Evolutionary conservation across 1,140 invertebrate species (phyloP).

Genomic region (Bicyclus anynana): DNA sequence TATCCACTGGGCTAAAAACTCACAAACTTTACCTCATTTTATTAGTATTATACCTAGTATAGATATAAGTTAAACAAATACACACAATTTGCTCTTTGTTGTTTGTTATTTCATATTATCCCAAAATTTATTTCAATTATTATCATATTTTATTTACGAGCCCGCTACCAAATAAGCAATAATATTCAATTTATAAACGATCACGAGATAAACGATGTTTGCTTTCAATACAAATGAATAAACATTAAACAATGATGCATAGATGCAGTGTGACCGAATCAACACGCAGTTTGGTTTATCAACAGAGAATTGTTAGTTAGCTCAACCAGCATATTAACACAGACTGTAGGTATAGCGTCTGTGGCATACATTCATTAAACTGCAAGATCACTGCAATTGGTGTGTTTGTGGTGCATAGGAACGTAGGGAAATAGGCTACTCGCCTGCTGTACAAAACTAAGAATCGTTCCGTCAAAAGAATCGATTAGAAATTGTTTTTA

Average conservation of each 20-base stretch:
- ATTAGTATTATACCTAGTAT: too few species aligned
- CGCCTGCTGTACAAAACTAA: too few species aligned
- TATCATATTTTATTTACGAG: not conserved
- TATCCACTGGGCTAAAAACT: too few species aligned
- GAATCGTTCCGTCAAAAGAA: too few species aligned
- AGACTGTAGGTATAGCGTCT: too few species aligned
- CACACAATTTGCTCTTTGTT: not conserved
- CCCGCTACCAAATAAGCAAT: not conserved
- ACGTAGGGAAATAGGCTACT: too few species aligned
- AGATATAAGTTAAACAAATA: not conserved
- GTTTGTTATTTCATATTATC: not conserved
- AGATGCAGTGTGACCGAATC: not conserved
- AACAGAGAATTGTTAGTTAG: not conserved
- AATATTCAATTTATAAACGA: conserved; percentile 1
- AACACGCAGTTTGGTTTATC: not conserved
- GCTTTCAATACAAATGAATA: not conserved
- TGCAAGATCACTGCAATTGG: too few species aligned
- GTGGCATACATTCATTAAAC: too few species aligned
- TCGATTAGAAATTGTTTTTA: too few species aligned
- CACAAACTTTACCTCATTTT: too few species aligned
- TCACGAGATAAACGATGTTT: not conserved
- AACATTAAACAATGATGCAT: not conserved
- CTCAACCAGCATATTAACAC: too few species aligned
- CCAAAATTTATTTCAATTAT: not conserved
- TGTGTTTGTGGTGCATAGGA: too few species aligned